Evolutionary conservation across 2,888 invertebrate species (phyloP), one percentile per base, ranked within the genome.

Genomic region (Drosophila mettleri): DNA sequence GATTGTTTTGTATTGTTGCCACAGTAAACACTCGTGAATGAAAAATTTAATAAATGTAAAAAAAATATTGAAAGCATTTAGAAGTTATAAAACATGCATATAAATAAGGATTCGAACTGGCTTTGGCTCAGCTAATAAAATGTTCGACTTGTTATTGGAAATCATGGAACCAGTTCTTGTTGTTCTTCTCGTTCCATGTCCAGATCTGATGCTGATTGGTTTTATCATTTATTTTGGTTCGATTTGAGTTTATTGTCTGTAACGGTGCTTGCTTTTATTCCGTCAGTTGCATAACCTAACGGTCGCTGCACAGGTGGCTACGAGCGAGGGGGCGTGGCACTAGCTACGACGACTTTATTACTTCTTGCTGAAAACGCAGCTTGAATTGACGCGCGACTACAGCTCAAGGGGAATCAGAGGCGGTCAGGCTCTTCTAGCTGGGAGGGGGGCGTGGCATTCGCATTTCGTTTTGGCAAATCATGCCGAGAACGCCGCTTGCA

Each of bases 401-500:
- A 18, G 48, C 59, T 57, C 54, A 4, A 22, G 22, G 3, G 8
- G 16, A 18, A 27, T 16, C n/a, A n/a, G 16, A 24, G 18, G 39
- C 22, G 10, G 16, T 27, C 12, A 18, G 31, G 5, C 31, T 16
- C 2, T 31, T 31, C 33, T 7, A 22, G 34, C 22, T 9, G 22
- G 22, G 49, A 34, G 49, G 22, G 22, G 49, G 49, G 49, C 49
- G 49, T 33, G 16, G 52, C 38, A 27, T 18, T 36, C 43, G 38
- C 27, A 38, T 41, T 39, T 39, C 69, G 69, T 69, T 84, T 86
- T 79, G 78, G 71, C 80, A 83, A 83, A 83, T 86, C 82, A 82
- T 69, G 78, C 46, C 72, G 39, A 82, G 82, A 80, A 86, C 69
- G 73, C 76, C 67, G 78, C 78, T 62, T 74, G 65, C 88, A 88